Conservation (phyloP, 1,140 invertebrate genomes). For the Nebria ingens region DNA sequence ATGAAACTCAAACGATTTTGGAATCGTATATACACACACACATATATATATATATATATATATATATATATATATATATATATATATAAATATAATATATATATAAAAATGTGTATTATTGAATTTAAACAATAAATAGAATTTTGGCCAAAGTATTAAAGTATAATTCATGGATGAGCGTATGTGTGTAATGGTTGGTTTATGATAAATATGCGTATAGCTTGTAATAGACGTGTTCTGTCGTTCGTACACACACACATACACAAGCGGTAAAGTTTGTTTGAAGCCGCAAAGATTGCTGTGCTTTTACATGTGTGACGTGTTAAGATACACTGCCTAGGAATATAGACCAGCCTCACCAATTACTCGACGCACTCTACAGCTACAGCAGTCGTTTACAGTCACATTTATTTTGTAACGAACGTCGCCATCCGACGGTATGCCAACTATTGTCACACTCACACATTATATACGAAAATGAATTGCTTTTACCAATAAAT, state of each 20-base stretch:
- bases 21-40: slow-evolving; percentile 7
- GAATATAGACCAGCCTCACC: neutral
- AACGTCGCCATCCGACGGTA: too few relatives aligned
- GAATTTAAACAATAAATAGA: too few relatives aligned
- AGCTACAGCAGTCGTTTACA: neutral
- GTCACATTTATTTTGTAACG: too few relatives aligned
- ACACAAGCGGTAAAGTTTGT: neutral
- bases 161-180: neutral
- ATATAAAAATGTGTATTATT: too few relatives aligned
- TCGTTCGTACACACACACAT: neutral
- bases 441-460: too few relatives aligned
- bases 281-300: too few relatives aligned
- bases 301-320: too few relatives aligned
- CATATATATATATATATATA: slow-evolving; percentile 14
- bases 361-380: neutral
- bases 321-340: too few relatives aligned
- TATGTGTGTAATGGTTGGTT: neutral
- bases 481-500: too few relatives aligned
- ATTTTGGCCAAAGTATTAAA: too few relatives aligned
- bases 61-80: slow-evolving; percentile 13
- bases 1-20: slow-evolving; percentile 17
- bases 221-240: neutral
- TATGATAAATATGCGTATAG: neutral
- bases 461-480: too few relatives aligned
- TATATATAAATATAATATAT: slow-evolving; percentile 7